phyloP scores from a whole-genome alignment of 1,140 invertebrate genomes.

The Campoletis sonorensis region DNA sequence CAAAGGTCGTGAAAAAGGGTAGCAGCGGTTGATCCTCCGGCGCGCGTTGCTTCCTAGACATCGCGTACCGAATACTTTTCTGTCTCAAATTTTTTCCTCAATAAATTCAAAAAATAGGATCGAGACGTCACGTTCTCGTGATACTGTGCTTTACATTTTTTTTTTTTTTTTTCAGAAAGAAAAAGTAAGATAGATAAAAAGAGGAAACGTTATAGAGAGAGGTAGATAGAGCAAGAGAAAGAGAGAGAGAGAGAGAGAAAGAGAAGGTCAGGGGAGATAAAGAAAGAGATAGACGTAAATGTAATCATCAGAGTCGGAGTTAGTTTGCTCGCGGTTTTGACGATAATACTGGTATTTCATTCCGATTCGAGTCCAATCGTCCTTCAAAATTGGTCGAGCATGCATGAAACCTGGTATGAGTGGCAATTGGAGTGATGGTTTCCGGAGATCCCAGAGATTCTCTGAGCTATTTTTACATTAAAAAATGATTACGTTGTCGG shows the following conservation, averaged over 20 bases:
- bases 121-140: background rate
- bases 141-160: background rate
- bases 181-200: too few relatives aligned
- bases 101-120: conserved; percentile 10
- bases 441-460: background rate
- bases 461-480: background rate
- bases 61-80: background rate
- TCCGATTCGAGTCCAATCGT: background rate
- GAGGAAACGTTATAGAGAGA: too few relatives aligned
- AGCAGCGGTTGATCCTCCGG: background rate
- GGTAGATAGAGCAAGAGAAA: background rate
- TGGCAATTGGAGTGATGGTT: background rate
- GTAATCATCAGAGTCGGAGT: too few relatives aligned
- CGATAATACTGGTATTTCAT: background rate
- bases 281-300: too few relatives aligned
- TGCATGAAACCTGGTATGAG: background rate
- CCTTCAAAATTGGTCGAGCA: background rate
- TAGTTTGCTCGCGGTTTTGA: background rate
- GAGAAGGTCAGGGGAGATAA: too few relatives aligned
- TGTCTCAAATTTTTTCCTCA: background rate
- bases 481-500: background rate
- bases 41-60: background rate
- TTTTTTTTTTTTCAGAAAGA: too few relatives aligned
- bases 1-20: background rate
- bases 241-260: background rate